Conservation (phyloP, 2,888 invertebrate genomes). For the Caenorhabditis doughertyi region DNA sequence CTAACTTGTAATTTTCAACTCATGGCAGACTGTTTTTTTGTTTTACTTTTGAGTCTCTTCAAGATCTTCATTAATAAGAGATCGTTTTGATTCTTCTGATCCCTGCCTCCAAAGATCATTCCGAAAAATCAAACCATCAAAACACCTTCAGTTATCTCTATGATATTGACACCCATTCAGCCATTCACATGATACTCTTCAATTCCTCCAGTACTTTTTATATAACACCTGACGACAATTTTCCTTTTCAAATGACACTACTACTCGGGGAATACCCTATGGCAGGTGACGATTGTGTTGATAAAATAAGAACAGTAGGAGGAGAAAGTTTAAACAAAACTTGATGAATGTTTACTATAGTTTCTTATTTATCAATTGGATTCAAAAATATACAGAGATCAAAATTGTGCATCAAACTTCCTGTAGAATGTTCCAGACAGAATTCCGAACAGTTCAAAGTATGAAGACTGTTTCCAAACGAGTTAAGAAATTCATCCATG, state of each 20-base stretch:
- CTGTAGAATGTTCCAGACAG: conserved; percentile 31
- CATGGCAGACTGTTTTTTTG: too few relatives aligned
- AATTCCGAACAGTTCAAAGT: conserved; percentile 48
- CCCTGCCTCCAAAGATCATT: conserved; percentile 15
- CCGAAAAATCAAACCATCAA: conserved; percentile 46
- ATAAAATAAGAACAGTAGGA: neutral
- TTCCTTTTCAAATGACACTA: conserved; percentile 5
- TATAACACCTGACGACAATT: conserved; percentile 28
- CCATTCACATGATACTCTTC: conserved; percentile 29
- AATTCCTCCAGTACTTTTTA: neutral
- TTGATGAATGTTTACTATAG: conserved; percentile 4
- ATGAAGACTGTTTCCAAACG: conserved; percentile 50
- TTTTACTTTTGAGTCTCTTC: neutral
- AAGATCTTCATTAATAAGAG: neutral
- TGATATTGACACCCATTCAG: conserved; percentile 15
- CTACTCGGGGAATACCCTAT: conserved; percentile 33
- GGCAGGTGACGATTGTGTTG: conserved; percentile 10
- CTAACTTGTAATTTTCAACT: too few relatives aligned
- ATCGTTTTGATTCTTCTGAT: conserved; percentile 6
- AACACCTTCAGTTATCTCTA: neutral
- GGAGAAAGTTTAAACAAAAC: too few relatives aligned
- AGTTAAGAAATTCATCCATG: conserved; percentile 35
- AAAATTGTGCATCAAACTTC: too few relatives aligned
- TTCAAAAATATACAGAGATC: conserved; percentile 1
- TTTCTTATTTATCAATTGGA: too few relatives aligned